phyloP scores from a whole-genome alignment of 2,888 invertebrate species.

The Thymelicus sylvestris region DNA sequence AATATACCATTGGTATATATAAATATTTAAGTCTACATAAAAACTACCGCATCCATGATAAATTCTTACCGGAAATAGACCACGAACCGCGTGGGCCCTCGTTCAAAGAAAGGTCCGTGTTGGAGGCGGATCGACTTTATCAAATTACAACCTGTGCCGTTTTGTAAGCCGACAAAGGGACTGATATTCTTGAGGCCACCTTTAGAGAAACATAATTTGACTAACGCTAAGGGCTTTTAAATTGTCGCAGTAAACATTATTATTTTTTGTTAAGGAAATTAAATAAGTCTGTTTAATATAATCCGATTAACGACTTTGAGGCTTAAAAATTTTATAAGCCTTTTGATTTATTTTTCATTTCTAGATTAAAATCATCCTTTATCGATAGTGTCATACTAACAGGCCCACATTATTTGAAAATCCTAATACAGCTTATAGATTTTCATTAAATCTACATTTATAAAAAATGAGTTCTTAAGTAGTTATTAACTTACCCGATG shows the following conservation, averaged over 20 bases:
- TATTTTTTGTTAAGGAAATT: slow-evolving; percentile 3
- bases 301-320: neutral
- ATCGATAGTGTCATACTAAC: too few species aligned
- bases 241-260: slow-evolving; percentile 27
- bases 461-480: too few species aligned
- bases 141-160: slow-evolving; percentile 83
- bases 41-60: slow-evolving; percentile 30
- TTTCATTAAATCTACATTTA: too few species aligned
- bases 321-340: neutral
- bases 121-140: slow-evolving; percentile 82
- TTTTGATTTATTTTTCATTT: neutral
- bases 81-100: slow-evolving; percentile 76
- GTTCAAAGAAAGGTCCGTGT: slow-evolving; percentile 75
- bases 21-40: slow-evolving; percentile 9
- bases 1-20: too few species aligned
- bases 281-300: slow-evolving; percentile 8
- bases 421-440: too few species aligned
- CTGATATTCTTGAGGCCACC: slow-evolving; percentile 62
- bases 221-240: slow-evolving; percentile 27
- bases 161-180: slow-evolving; percentile 79
- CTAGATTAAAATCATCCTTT: neutral
- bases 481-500: too few species aligned
- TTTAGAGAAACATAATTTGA: slow-evolving; percentile 47
- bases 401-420: too few species aligned
- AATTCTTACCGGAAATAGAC: slow-evolving; percentile 46